These are phyloP conservation scores for Rousettus madagascariensis DNA, from an alignment of 2,797 vertebrate genomes.

Conservation along the genomic window DNA sequence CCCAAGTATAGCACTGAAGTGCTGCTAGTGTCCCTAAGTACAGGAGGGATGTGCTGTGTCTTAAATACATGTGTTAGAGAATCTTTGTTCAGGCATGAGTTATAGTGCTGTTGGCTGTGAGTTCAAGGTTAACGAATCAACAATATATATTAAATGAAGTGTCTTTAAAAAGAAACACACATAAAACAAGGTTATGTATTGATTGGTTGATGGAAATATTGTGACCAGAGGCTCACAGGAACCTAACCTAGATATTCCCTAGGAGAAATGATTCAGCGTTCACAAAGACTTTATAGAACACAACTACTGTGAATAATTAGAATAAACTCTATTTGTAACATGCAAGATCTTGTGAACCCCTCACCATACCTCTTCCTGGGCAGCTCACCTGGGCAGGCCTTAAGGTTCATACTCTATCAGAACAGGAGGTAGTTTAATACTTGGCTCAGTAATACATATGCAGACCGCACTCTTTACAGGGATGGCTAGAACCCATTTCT, in stretches of 20 bases:
- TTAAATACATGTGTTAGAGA: not conserved
- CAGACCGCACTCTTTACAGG: not conserved
- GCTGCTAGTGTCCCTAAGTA: not conserved
- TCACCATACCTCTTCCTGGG: not conserved
- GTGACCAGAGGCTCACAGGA: not conserved
- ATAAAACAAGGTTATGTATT: not conserved
- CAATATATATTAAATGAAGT: not conserved
- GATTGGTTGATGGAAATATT: not conserved
- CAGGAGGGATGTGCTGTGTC: not conserved
- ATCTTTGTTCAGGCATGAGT: not conserved
- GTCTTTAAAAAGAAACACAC: slow-evolving; percentile 7
- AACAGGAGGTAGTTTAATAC: not conserved
- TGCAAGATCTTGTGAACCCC: not conserved
- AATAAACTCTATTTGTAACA: not conserved
- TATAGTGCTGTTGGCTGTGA: not conserved
- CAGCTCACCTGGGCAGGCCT: not conserved
- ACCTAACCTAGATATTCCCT: not conserved
- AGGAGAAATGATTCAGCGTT: not conserved
- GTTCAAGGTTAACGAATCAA: not conserved
- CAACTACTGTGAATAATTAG: not conserved
- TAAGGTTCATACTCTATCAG: not conserved
- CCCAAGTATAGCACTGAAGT: not conserved
- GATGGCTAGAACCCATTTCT: not conserved
- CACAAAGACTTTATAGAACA: not conserved
- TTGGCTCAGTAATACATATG: not conserved